phyloP scores from a whole-genome alignment of 2,797 vertebrate species.

The Enteromius viviparus region DNA sequence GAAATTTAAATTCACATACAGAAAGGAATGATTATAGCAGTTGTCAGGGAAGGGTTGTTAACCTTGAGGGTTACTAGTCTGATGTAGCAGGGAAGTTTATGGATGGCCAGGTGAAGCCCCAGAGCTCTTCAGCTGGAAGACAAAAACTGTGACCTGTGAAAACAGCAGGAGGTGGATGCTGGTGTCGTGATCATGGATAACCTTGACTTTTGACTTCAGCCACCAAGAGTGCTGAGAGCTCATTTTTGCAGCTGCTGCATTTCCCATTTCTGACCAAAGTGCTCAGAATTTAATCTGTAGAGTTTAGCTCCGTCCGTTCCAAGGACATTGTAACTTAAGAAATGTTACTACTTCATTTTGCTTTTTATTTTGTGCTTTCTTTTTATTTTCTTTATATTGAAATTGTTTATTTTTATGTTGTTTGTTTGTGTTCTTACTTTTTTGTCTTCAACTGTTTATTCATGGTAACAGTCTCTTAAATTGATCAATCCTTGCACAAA shows the following conservation, averaged over 20 bases:
- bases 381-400: neutral
- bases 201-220: slow-evolving; percentile 53
- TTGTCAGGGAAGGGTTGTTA: slow-evolving; percentile 15
- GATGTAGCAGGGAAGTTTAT: slow-evolving; percentile 11
- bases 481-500: slow-evolving; percentile 45
- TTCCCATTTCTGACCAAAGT: neutral
- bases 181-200: slow-evolving; percentile 51
- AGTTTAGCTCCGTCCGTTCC: neutral
- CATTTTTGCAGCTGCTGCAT: slow-evolving; percentile 38
- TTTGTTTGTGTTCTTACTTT: neutral
- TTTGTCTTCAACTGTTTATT: neutral
- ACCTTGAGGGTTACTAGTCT: slow-evolving; percentile 18
- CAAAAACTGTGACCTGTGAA: slow-evolving; percentile 29
- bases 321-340: neutral
- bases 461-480: neutral
- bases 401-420: neutral
- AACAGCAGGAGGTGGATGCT: slow-evolving; percentile 31
- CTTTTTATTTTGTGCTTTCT: neutral
- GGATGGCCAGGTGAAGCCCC: slow-evolving; percentile 28
- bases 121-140: slow-evolving; percentile 25
- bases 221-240: slow-evolving; percentile 22
- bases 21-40: slow-evolving; percentile 3
- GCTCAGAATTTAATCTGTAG: neutral
- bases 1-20: neutral
- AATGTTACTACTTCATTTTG: neutral